Evolutionary conservation across 2,113 vertebrate genomes (phyloP).

Genomic region (Apteryx owenii): DNA sequence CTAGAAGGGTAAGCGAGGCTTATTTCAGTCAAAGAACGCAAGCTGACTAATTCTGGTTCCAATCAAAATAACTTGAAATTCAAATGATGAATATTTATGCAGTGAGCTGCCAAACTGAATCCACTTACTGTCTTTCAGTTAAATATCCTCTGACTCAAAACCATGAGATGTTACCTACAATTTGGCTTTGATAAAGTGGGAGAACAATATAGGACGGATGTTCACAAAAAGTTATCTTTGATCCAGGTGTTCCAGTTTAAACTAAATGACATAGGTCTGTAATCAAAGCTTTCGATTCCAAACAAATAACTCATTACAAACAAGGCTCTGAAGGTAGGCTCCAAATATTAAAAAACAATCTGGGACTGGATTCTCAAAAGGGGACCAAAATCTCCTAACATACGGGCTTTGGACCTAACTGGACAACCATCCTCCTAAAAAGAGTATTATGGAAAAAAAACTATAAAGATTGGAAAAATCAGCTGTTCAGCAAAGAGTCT

Average conservation of each 20-base stretch:
- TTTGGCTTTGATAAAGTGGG: neutral
- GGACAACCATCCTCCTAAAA: neutral
- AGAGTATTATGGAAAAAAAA: neutral
- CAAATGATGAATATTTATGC: constrained; percentile 34
- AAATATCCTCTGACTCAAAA: constrained; percentile 12
- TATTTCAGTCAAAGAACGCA: constrained; percentile 50
- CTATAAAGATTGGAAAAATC: neutral
- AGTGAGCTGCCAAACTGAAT: neutral
- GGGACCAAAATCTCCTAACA: neutral
- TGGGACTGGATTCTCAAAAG: neutral
- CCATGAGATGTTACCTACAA: neutral
- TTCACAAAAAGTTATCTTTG: neutral
- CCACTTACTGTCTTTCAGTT: constrained; percentile 19
- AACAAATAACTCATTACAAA: neutral
- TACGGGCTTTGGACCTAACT: neutral
- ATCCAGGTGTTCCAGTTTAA: neutral
- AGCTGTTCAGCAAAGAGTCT: neutral
- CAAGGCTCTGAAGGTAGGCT: neutral
- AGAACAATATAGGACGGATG: neutral
- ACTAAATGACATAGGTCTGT: neutral
- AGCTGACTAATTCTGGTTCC: constrained; percentile 38
- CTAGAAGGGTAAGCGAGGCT: constrained; percentile 4
- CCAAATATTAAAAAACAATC: neutral
- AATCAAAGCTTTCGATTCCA: neutral
- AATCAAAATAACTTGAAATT: constrained; percentile 51